phyloP scores from a whole-genome alignment of 2,888 invertebrate species.

The Orchesellides sinensis region DNA sequence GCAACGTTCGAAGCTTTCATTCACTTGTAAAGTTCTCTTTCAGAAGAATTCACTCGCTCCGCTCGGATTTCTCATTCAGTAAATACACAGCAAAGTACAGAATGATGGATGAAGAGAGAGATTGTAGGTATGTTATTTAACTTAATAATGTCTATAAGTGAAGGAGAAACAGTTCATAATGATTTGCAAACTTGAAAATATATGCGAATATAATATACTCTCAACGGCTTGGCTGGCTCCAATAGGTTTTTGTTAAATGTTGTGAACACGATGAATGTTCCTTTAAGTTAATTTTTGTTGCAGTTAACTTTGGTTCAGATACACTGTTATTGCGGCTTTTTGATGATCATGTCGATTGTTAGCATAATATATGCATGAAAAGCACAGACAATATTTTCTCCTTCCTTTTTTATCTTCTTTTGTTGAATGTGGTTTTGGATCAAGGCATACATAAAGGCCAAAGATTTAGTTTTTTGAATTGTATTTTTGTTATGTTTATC shows the following conservation, averaged over 20 bases:
- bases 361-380: not conserved
- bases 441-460: conserved; percentile 15
- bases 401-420: not conserved
- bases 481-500: no score
- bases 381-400: not conserved
- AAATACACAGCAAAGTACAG: conserved; percentile 16
- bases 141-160: conserved; percentile 35
- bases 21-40: not conserved
- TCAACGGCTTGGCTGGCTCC: not conserved
- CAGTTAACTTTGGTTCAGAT: not conserved
- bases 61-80: no score
- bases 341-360: not conserved
- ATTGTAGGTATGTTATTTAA: no score
- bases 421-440: not conserved
- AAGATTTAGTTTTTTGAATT: not conserved
- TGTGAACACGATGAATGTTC: not conserved
- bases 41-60: not conserved
- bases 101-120: conserved; percentile 38
- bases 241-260: not conserved
- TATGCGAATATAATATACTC: no score
- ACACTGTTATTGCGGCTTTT: not conserved
- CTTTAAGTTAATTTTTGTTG: not conserved
- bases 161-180: conserved; percentile 11
- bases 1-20: not conserved
- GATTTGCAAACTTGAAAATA: conserved; percentile 39